Conservation (phyloP, 1,140 invertebrate species). For the Sitophilus oryzae region DNA sequence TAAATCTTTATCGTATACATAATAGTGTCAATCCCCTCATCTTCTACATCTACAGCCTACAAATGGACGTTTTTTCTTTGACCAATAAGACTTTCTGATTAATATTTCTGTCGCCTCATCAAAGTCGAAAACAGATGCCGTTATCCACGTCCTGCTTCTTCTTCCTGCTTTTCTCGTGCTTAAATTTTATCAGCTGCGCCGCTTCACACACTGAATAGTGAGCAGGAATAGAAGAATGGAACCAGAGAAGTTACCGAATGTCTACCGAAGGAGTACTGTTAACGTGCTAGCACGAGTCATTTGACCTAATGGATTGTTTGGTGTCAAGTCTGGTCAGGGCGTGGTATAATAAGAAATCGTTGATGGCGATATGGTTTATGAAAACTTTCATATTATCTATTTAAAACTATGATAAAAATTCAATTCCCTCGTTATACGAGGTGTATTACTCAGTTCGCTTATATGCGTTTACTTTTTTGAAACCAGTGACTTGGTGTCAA, state of each 20-base stretch:
- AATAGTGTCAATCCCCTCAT: neutral
- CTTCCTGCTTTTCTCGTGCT: conserved; percentile 5
- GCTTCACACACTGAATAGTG: neutral
- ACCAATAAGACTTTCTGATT: neutral
- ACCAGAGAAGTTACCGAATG: too few species aligned
- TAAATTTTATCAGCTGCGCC: neutral
- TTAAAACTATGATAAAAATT: too few species aligned
- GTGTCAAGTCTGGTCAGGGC: too few species aligned
- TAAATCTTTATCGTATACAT: too few species aligned
- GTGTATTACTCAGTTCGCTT: too few species aligned
- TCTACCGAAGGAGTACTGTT: too few species aligned
- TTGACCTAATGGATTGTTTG: neutral
- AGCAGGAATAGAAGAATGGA: neutral
- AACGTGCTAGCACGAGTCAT: neutral
- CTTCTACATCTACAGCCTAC: neutral
- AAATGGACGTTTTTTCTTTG: neutral
- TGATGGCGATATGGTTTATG: too few species aligned
- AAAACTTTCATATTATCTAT: too few species aligned
- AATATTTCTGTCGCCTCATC: conserved; percentile 3
- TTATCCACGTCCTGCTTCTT: conserved; percentile 5
- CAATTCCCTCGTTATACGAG: too few species aligned
- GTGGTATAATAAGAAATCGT: too few species aligned
- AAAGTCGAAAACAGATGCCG: neutral
- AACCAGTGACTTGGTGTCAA: too few species aligned
- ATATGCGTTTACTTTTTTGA: too few species aligned